phyloP scores from a whole-genome alignment of 2,113 vertebrate genomes.

The Pedetes capensis region DNA sequence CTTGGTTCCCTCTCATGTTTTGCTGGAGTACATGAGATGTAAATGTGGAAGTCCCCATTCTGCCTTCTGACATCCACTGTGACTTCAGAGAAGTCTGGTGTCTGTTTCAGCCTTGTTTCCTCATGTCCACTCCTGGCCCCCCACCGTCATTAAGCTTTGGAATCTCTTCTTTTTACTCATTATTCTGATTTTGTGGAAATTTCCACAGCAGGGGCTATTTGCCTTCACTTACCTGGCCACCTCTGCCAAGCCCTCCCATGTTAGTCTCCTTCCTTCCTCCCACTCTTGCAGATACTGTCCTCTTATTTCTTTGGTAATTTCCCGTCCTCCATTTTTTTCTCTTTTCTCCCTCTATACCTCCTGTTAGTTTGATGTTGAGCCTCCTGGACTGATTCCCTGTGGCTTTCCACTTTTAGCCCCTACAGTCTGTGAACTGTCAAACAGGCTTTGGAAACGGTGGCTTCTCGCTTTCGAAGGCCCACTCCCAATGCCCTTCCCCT shows the following conservation, averaged over 20 bases:
- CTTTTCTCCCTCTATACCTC: neutral
- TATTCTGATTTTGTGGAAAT: neutral
- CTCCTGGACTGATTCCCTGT: neutral
- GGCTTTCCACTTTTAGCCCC: neutral
- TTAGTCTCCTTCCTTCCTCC: too few species aligned
- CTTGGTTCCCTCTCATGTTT: neutral
- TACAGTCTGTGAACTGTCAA: neutral
- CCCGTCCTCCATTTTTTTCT: neutral
- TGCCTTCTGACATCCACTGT: neutral
- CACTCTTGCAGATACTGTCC: neutral
- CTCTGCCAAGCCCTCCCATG: neutral
- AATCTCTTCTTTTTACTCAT: neutral
- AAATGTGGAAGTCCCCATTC: neutral
- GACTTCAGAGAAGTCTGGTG: neutral
- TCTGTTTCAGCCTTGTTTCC: too few species aligned
- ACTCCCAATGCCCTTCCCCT: neutral
- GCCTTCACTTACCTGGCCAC: neutral
- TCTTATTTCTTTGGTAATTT: neutral
- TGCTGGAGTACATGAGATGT: neutral
- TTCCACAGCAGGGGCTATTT: neutral
- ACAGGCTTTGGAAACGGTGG: neutral
- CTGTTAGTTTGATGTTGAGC: neutral
- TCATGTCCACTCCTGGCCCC: too few species aligned
- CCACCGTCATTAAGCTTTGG: neutral
- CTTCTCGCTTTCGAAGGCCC: neutral